A percentile compares a stretch with the other conserved stretches of the same genome.
These are phyloP conservation scores for Gopherus flavomarginatus DNA, from an alignment of 2,113 vertebrate genomes.

Conservation along the genomic window DNA sequence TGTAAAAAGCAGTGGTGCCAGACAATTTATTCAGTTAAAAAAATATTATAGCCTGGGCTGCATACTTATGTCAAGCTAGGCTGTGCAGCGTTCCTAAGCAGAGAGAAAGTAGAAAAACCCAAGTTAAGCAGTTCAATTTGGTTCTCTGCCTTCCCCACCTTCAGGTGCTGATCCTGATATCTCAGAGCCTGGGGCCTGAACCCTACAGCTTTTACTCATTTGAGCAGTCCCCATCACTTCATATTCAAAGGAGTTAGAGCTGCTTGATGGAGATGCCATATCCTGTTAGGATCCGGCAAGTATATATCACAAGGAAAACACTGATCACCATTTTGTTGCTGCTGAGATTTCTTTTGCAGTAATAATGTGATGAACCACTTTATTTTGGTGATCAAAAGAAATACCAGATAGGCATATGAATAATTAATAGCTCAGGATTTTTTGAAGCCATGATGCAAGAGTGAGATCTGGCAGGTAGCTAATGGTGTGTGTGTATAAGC, in stretches of 20 bases:
- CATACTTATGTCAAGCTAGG: slow-evolving; percentile 15
- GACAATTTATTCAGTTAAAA: background rate
- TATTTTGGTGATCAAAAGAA: slow-evolving; percentile 50
- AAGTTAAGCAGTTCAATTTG: background rate
- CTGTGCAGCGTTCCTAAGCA: slow-evolving; percentile 1
- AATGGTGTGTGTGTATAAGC: background rate
- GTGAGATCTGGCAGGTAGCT: slow-evolving; percentile 8
- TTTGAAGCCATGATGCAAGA: background rate
- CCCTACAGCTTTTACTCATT: background rate
- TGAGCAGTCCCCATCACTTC: background rate
- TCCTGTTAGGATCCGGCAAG: background rate
- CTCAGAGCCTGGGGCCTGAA: background rate
- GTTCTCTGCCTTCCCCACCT: background rate
- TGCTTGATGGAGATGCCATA: background rate
- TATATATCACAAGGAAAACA: background rate
- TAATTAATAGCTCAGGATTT: slow-evolving; percentile 42
- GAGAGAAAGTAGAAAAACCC: background rate
- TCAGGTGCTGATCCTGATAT: background rate
- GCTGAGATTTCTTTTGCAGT: slow-evolving; percentile 1
- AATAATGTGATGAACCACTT: background rate
- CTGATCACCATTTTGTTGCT: slow-evolving; percentile 28
- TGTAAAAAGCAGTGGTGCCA: slow-evolving; percentile 1
- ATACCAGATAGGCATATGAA: slow-evolving; percentile 24
- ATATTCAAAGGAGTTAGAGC: background rate
- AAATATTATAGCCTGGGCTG: background rate